These are phyloP conservation scores for Coreoperca whiteheadi DNA, from an alignment of 2,113 vertebrate genomes.

Conservation along the genomic window DNA sequence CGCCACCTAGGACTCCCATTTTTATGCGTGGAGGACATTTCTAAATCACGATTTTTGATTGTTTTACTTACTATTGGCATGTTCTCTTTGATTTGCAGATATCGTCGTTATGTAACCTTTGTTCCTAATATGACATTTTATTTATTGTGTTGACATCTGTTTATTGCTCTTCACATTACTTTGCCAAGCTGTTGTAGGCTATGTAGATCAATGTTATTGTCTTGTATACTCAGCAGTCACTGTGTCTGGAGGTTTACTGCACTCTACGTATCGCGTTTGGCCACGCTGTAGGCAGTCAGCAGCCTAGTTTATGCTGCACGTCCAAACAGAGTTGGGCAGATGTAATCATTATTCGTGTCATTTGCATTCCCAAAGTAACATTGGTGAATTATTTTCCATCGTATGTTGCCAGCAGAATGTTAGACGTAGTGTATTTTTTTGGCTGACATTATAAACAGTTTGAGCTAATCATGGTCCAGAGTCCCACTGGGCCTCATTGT, in stretches of 20 bases:
- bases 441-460: constrained; percentile 36
- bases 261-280: constrained; percentile 7
- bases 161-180: constrained; percentile 1
- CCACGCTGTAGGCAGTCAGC: neutral
- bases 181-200: neutral
- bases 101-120: neutral
- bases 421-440: neutral
- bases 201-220: constrained; percentile 30
- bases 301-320: constrained; percentile 32
- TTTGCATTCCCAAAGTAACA: constrained; percentile 14
- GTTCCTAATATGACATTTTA: constrained; percentile 6
- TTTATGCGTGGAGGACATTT: neutral
- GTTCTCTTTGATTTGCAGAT: neutral
- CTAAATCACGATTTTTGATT: too few species aligned
- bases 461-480: constrained; percentile 2
- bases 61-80: neutral
- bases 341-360: constrained; percentile 29
- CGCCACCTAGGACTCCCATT: neutral
- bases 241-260: constrained; percentile 13
- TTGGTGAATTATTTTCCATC: constrained; percentile 42
- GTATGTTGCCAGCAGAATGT: constrained; percentile 29
- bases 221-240: neutral
- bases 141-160: neutral
- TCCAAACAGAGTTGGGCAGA: constrained; percentile 9
- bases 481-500: constrained; percentile 10